phyloP scores from a whole-genome alignment of 1,140 invertebrate genomes.

The Bombyx mandarina region DNA sequence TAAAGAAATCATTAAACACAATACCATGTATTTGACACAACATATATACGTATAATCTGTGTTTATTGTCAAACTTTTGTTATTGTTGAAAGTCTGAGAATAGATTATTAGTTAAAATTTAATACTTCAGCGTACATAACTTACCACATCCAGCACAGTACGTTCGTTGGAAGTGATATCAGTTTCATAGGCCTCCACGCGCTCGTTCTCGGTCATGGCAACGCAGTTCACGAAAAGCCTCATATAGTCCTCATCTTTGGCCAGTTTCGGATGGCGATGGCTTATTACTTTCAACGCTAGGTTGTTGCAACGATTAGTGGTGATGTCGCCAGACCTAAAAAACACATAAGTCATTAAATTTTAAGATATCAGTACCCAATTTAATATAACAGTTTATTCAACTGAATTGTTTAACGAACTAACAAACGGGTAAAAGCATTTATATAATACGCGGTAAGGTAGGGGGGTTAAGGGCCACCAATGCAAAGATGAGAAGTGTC shows the following conservation, averaged over 20 bases:
- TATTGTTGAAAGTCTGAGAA: background rate
- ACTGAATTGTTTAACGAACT: too few relatives aligned
- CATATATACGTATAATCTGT: too few relatives aligned
- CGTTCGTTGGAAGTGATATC: background rate
- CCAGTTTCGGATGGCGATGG: conserved; percentile 84
- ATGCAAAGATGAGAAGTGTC: background rate
- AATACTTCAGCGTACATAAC: background rate
- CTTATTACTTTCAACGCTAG: conserved; percentile 82
- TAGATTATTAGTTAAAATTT: background rate
- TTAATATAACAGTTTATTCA: background rate
- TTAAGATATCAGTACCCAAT: background rate
- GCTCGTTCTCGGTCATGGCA: conserved; percentile 31
- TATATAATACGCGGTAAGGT: too few relatives aligned
- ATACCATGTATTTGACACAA: too few relatives aligned
- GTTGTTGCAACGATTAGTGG: conserved; percentile 89
- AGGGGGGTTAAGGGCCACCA: background rate
- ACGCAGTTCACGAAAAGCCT: conserved; percentile 70
- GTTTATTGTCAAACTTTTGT: too few relatives aligned
- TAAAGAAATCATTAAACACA: too few relatives aligned
- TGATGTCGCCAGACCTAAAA: conserved; percentile 74
- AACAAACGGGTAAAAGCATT: too few relatives aligned
- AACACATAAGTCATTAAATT: background rate
- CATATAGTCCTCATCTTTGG: conserved; percentile 69
- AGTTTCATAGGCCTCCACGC: conserved; percentile 17
- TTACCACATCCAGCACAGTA: background rate